A percentile compares a stretch with the other conserved stretches of the same genome.
phyloP scores from a whole-genome alignment of 1,140 invertebrate species.

The Drosophila guanche region DNA sequence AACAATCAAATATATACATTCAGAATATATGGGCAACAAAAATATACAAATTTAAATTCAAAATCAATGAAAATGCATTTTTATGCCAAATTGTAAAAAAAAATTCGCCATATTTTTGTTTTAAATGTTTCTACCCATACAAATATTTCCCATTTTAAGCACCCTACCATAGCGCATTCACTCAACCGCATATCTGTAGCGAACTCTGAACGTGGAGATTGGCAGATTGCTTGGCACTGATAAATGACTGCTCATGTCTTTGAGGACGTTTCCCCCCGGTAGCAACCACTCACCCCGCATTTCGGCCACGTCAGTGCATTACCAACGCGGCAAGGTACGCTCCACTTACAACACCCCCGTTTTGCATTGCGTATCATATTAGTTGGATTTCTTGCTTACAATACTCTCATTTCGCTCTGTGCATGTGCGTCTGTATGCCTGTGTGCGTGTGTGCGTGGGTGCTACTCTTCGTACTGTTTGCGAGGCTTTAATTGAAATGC shows the following conservation, averaged over 20 bases:
- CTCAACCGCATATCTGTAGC: neutral
- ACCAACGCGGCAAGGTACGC: no score
- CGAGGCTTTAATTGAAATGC: conserved; percentile 67
- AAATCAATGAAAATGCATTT: neutral
- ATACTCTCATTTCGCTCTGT: conserved; percentile 13
- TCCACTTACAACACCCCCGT: neutral
- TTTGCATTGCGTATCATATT: conserved; percentile 65
- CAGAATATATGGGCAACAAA: no score
- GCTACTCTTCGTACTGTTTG: conserved; percentile 13
- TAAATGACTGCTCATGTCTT: conserved; percentile 60
- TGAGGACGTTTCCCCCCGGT: conserved; percentile 9
- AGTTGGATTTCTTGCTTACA: conserved; percentile 61
- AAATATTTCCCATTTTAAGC: no score
- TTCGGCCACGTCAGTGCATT: no score
- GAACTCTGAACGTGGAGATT: conserved; percentile 31
- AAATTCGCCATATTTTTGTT: no score
- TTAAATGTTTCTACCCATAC: no score
- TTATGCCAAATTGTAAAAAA: neutral
- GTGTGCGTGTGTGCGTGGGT: conserved; percentile 10
- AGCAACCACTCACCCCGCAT: neutral
- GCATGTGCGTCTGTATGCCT: conserved; percentile 5
- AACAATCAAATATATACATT: no score
- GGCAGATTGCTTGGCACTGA: conserved; percentile 57
- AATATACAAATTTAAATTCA: neutral
- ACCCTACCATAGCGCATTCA: neutral